phyloP scores from a whole-genome alignment of 2,113 vertebrate genomes.

The Tragulus kanchil region DNA sequence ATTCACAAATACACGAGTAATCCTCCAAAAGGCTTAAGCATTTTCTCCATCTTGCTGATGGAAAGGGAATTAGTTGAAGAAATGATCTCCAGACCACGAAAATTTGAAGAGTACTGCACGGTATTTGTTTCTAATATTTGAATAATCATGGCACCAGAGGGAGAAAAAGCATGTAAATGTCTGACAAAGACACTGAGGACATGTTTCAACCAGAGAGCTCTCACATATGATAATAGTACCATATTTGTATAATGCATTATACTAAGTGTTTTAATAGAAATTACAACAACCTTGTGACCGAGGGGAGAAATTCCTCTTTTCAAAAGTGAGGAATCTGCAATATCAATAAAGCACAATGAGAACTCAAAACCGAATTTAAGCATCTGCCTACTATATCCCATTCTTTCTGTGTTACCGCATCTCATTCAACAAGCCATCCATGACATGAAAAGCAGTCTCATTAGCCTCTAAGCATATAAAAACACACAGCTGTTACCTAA shows the following conservation, averaged over 20 bases:
- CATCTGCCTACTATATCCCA: not conserved
- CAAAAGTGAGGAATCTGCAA: not conserved
- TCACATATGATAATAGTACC: not conserved
- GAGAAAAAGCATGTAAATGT: not conserved
- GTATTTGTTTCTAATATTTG: not conserved
- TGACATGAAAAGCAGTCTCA: not conserved
- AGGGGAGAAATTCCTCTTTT: not conserved
- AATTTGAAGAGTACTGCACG: not conserved
- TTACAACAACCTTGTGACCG: not conserved
- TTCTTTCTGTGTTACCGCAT: not conserved
- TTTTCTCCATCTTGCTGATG: not conserved
- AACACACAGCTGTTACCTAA: not conserved
- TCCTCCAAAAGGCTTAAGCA: not conserved
- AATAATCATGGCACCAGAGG: not conserved
- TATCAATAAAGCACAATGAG: not conserved
- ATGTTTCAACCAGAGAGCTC: not conserved
- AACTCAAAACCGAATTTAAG: not conserved
- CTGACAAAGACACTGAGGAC: not conserved
- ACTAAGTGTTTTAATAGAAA: not conserved
- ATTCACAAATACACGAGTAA: not conserved
- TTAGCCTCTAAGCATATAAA: not conserved
- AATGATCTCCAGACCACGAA: not conserved
- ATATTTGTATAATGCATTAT: not conserved
- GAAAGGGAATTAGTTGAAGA: not conserved
- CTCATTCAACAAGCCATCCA: not conserved